Conservation (phyloP, 1,140 invertebrate species). For the Aphis craccivora region DNA sequence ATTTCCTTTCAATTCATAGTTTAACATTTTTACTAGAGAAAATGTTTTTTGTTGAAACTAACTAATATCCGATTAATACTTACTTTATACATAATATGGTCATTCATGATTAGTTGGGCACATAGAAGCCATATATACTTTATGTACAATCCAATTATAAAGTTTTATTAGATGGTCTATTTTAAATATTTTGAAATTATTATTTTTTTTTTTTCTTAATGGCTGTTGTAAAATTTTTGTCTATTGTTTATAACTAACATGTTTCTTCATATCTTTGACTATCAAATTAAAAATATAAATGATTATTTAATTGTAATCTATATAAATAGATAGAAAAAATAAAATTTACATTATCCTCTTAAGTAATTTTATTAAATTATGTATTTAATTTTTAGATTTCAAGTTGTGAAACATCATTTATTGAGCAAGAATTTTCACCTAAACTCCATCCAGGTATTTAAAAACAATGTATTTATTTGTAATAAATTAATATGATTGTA, state of each 20-base stretch:
- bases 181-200: neutral
- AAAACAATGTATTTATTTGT: neutral
- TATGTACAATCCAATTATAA: neutral
- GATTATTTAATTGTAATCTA: no score
- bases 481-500: neutral
- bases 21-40: neutral
- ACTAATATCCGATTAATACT: neutral
- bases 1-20: neutral
- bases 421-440: conserved; percentile 32
- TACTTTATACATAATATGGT: neutral
- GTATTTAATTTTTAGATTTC: conserved; percentile 17
- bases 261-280: neutral
- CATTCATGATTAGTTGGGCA: neutral
- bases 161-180: neutral
- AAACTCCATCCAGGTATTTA: conserved; percentile 55
- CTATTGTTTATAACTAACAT: neutral
- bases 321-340: neutral
- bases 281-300: neutral
- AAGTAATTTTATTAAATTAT: neutral
- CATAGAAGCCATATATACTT: neutral
- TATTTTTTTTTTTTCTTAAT: neutral
- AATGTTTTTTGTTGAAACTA: neutral
- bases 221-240: neutral
- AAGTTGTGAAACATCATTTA: conserved; percentile 51
- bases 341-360: neutral